These are phyloP conservation scores for Intellagama lesueurii DNA, from an alignment of 2,797 vertebrate species.

Conservation along the genomic window DNA sequence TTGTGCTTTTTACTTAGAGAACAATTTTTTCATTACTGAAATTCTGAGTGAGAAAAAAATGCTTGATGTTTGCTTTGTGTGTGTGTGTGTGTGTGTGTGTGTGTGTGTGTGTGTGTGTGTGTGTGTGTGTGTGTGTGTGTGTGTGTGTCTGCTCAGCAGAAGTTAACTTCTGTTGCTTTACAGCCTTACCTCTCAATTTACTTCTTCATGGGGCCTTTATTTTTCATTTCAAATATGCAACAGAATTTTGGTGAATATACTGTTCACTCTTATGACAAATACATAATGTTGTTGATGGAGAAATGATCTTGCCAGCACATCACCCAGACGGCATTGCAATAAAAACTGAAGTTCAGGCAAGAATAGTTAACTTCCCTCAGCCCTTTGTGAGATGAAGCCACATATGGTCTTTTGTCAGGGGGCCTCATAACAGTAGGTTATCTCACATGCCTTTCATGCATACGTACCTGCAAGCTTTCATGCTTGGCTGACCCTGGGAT, in stretches of 20 bases:
- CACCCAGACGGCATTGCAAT: constrained; percentile 44
- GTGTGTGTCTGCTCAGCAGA: too few species aligned
- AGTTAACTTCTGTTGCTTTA: neutral
- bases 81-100: too few species aligned
- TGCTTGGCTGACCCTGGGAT: constrained; percentile 58
- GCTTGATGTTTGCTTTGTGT: too few species aligned
- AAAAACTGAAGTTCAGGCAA: constrained; percentile 48
- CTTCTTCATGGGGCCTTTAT: neutral
- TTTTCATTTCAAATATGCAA: neutral
- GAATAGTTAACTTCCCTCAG: constrained; percentile 31
- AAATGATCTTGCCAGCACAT: constrained; percentile 56
- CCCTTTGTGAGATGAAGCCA: constrained; percentile 12
- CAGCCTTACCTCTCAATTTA: constrained; percentile 1
- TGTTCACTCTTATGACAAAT: neutral
- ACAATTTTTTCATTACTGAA: neutral
- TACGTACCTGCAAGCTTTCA: constrained; percentile 65
- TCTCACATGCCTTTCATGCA: constrained; percentile 49
- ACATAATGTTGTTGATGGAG: neutral
- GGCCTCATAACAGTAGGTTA: constrained; percentile 17
- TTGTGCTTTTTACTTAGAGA: too few species aligned
- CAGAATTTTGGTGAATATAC: neutral
- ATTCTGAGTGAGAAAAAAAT: neutral
- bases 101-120: too few species aligned
- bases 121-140: too few species aligned
- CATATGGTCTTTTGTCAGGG: constrained; percentile 33